Evolutionary conservation across 2,113 vertebrate species (phyloP).

Genomic region (Rissa tridactyla): DNA sequence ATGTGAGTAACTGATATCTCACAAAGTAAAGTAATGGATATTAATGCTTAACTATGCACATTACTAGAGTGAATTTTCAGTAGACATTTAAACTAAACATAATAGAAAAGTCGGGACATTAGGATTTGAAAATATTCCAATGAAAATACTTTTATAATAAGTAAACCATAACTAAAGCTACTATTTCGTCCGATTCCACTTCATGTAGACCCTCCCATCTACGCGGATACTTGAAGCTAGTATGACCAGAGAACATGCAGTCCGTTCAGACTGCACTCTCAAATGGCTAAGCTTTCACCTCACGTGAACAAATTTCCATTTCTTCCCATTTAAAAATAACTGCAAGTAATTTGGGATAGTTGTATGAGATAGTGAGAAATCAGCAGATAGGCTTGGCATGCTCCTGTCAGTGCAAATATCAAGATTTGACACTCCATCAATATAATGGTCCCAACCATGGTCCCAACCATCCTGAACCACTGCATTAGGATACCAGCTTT

Average conservation of each 20-base stretch:
- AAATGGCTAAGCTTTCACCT: neutral
- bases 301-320: neutral
- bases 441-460: neutral
- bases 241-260: neutral
- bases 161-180: neutral
- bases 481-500: neutral
- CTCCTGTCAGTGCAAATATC: neutral
- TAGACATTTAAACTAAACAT: neutral
- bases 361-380: neutral
- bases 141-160: neutral
- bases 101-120: neutral
- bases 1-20: neutral
- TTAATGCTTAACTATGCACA: neutral
- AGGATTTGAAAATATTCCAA: neutral
- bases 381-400: accelerated
- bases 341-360: neutral
- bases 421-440: neutral
- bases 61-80: neutral
- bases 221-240: neutral
- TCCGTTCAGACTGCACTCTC: neutral
- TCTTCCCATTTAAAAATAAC: neutral
- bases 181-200: neutral
- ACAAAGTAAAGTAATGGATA: neutral
- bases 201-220: accelerated
- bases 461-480: neutral